Base-by-base conservation (phyloP, 1,140 invertebrate genomes). In the Zaprionus taronus region DNA sequence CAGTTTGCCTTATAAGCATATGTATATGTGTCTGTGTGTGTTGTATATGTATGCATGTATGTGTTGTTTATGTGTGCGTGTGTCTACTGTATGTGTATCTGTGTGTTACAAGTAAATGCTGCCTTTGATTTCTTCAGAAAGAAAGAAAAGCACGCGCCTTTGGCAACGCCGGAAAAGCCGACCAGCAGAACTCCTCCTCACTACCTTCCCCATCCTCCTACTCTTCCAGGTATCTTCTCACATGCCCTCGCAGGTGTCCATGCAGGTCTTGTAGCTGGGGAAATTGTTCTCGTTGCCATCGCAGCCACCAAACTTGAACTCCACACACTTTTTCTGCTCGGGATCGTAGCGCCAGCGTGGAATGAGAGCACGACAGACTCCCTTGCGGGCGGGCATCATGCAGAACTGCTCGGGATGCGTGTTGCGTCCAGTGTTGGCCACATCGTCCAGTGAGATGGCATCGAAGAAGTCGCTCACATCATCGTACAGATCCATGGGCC, bases 251-350 rank as follows among this genome's bases (percentile, higher is more conserved):
- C 94, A 95, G 62, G 90, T 92, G 36, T 91, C 91, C 91, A 94
- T 92, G 83, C 95, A 95, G 51, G 93, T 92, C 76, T 94, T 94
- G 70, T 93, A 89, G 53, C 93, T 93, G 51, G 93, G 78, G 87
- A 96, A 96, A 75, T 95, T 95, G 84, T 96, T 96, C 34, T 93
- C 93, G 87, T 96, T 96, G 62, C 95, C 95, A 63, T 94, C 94
- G 79, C 95, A 96, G 60, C 95, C 95, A 5, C 95, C 95, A 72
- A 95, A 96, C 65, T 94, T 93, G 91, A 96, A 96, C 81, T 94
- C 91, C 38, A 93, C 85, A 78, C 95, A 96, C 65, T 93, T 91
- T 41, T 94, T 93, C 49, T 93, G 93, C 38, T 91, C 83, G 1
- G 94, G 85, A 91, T 96, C 94, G 79, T 93, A 93, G 51, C 91